Evolutionary conservation across 2,113 vertebrate species (phyloP), one percentile per base, ranked within the genome.

Genomic region (Malurus alboscapulatus): DNA sequence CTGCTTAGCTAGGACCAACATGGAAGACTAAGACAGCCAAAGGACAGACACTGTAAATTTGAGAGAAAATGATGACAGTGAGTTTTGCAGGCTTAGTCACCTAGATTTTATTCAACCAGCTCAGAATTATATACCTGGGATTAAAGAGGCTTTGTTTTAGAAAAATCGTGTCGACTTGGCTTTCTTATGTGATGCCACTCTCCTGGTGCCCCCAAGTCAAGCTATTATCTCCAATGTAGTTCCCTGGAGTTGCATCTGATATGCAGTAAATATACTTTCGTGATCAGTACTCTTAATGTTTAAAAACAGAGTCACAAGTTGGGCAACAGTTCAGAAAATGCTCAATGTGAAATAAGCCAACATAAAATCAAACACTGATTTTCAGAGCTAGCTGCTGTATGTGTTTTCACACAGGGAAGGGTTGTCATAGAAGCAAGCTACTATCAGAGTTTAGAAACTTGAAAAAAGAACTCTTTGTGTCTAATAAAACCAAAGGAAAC

Each of bases 81-180:
- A 48, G 44, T 90, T 90, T 58, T 74, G 34, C 59, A 90, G 61
- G 59, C 21, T 57, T 88, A 72, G 40, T 47, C 22, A 29, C 10
- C 48, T 88, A 80, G 53, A 94, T 90, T 84, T 75, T 59, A 53
- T 78, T 50, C 84, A 84, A 7, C 79, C 95, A 95, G 12, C 48
- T 94, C 58, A 71, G 87, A 95, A 94, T 87, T n/a, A 82, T 84
- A 72, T 22, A 88, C 71, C 82, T 92, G 65, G 80, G 82, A 87
- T 30, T 65, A 42, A 96, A 62, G 75, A 69, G 62, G 6, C 63
- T 47, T 85, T 92, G 73, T 24, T 91, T 83, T 59, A 53, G 55
- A 84, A 91, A 96, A 96, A 79, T 40, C 13, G 76, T 75, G 65
- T 48, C 69, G 51, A 21, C 32, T 44, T 61, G 36, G 42, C n/a